Base-by-base conservation (phyloP, 2,113 vertebrate genomes). In the Heteronetta atricapilla region DNA sequence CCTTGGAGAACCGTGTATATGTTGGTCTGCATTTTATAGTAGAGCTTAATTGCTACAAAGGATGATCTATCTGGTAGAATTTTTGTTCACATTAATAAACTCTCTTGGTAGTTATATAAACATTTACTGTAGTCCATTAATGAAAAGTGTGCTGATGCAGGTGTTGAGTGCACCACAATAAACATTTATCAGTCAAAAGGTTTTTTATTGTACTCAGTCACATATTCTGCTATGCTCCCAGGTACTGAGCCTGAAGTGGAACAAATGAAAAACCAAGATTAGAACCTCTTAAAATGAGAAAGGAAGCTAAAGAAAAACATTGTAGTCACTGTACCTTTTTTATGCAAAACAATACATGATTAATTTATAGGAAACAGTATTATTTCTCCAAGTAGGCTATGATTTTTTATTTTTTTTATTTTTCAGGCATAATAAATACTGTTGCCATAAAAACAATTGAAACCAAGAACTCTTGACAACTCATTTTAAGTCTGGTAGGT, bases 21-120 rank as follows among this genome's bases (percentile, higher is more conserved):
- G 82, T 93, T 20, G 7, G 59, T 64, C 72, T 91, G 44, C 70
- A 40, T 93, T 91, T 77, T 95, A 62, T 68, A 93, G 52, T 68
- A 79, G 75, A 91, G 17, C 76, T 93, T 95, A 95, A 86, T 76
- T 96, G 80, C 77, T 96, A 74, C 75, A 88, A 93, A 92, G 58
- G 93, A 75, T 92, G 56, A 96, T 84, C 53, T 81, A 67, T 89
- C 66, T 85, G 79, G 31, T 75, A 92, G 70, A 88, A 60, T 42
- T 96, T 92, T 94, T 96, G 18, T 88, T 94, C 88, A 23, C n/a
- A 56, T 93, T 76, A 73, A 81, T 81, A 91, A 94, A 94, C 33
- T 89, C 82, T 97, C 92, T 69, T 96, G 60, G 67, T 92, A 87
- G 60, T 90, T 95, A 80, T 88, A 95, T 93, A 93, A 97, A 88